Conservation (phyloP, 1,140 invertebrate species). For the Hycleus cichorii region DNA sequence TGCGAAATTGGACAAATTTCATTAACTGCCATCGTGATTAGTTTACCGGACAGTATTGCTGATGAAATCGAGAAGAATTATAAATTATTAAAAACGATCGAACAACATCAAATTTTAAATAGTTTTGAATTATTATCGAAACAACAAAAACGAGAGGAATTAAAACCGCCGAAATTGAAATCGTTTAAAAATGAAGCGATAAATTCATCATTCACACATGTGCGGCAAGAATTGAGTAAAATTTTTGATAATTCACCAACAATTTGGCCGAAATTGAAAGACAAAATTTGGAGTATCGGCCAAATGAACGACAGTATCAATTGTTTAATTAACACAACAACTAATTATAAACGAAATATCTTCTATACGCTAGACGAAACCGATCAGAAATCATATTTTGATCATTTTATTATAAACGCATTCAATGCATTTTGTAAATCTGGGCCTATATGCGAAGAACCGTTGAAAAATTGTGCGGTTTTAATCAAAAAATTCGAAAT, state of each 20-base stretch:
- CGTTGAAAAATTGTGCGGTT: constrained; percentile 35
- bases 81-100: constrained; percentile 50
- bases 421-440: constrained; percentile 35
- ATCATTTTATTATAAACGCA: constrained; percentile 32
- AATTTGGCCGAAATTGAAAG: constrained; percentile 35
- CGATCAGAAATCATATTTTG: constrained; percentile 28
- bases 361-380: constrained; percentile 25
- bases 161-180: constrained; percentile 11
- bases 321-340: constrained; percentile 28
- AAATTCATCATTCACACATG: constrained; percentile 27
- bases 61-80: constrained; percentile 58
- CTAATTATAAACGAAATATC: constrained; percentile 27
- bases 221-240: constrained; percentile 26
- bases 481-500: constrained; percentile 88
- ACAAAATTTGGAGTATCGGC: constrained; percentile 46
- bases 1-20: constrained; percentile 9
- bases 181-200: constrained; percentile 24
- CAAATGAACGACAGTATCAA: constrained; percentile 28
- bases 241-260: constrained; percentile 16
- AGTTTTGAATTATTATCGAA: constrained; percentile 4
- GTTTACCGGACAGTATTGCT: constrained; percentile 68
- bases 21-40: constrained; percentile 59
- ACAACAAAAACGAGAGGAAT: not conserved
- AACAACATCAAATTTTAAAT: constrained; percentile 29
- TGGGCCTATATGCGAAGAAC: constrained; percentile 38